Evolutionary conservation across 2,797 vertebrate species (phyloP).

Genomic region (Coracias cyanogaster): DNA sequence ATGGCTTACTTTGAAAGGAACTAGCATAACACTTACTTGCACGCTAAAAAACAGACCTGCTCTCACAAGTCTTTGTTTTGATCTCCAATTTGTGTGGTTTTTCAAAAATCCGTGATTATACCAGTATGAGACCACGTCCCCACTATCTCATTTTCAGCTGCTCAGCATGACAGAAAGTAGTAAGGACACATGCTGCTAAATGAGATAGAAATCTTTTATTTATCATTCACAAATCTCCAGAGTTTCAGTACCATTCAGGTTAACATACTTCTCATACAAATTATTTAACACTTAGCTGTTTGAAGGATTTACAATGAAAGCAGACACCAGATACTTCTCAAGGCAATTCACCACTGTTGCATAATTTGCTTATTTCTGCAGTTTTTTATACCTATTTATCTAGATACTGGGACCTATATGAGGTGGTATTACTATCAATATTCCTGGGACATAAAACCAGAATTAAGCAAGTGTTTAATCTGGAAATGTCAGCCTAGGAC

Average conservation of each 20-base stretch:
- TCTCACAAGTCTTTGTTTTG: not conserved
- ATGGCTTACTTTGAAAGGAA: not conserved
- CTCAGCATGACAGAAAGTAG: not conserved
- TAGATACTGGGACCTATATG: not conserved
- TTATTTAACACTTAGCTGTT: slow-evolving; percentile 9
- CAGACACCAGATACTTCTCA: not conserved
- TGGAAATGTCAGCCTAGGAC: not conserved
- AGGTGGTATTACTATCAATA: not conserved
- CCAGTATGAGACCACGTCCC: not conserved
- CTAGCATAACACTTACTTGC: not conserved
- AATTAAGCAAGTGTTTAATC: slow-evolving; percentile 8
- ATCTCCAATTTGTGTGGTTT: not conserved
- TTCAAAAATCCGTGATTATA: not conserved
- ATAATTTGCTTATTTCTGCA: not conserved
- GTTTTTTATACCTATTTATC: not conserved
- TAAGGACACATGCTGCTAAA: not conserved
- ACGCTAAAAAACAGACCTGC: not conserved
- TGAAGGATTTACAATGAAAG: not conserved
- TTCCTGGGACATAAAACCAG: not conserved
- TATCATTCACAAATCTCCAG: slow-evolving; percentile 1
- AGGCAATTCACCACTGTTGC: not conserved
- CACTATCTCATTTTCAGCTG: not conserved
- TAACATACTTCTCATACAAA: not conserved
- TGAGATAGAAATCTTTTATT: slow-evolving; percentile 9
- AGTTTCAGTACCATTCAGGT: slow-evolving; percentile 1